Conservation (phyloP, 2,113 vertebrate genomes). For the Paratilapia polleni region DNA sequence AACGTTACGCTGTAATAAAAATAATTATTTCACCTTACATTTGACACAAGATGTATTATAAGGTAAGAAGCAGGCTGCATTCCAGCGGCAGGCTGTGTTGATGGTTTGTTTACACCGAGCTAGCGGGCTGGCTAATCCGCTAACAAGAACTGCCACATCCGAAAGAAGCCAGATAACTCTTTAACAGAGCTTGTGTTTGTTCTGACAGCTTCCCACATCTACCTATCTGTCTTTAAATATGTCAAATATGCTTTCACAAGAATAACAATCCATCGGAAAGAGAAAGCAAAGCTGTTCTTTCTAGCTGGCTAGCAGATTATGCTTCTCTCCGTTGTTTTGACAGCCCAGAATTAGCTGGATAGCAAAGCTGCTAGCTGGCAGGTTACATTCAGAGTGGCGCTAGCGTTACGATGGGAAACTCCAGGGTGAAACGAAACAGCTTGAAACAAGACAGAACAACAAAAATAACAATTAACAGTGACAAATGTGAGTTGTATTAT, state of each 20-base stretch:
- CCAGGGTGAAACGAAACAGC: slow-evolving; percentile 11
- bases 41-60: neutral
- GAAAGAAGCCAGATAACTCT: slow-evolving; percentile 54
- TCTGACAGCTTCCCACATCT: slow-evolving; percentile 56
- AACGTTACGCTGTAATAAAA: neutral
- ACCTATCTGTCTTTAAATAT: neutral
- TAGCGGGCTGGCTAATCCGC: slow-evolving; percentile 67
- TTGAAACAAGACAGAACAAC: slow-evolving; percentile 36
- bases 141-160: slow-evolving; percentile 47
- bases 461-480: neutral
- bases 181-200: neutral
- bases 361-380: slow-evolving; percentile 69
- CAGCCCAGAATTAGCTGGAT: slow-evolving; percentile 70
- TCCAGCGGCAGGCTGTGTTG: neutral
- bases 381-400: slow-evolving; percentile 26
- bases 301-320: slow-evolving; percentile 56
- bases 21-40: neutral
- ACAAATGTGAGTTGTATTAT: neutral
- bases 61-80: slow-evolving; percentile 20
- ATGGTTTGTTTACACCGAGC: slow-evolving; percentile 79
- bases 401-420: slow-evolving; percentile 47
- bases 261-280: neutral
- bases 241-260: neutral
- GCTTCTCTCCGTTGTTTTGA: slow-evolving; percentile 68
- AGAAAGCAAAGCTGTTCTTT: neutral